Evolutionary conservation across 1,140 invertebrate species (phyloP), one percentile per base, ranked within the genome.

Genomic region (Planococcus citri): DNA sequence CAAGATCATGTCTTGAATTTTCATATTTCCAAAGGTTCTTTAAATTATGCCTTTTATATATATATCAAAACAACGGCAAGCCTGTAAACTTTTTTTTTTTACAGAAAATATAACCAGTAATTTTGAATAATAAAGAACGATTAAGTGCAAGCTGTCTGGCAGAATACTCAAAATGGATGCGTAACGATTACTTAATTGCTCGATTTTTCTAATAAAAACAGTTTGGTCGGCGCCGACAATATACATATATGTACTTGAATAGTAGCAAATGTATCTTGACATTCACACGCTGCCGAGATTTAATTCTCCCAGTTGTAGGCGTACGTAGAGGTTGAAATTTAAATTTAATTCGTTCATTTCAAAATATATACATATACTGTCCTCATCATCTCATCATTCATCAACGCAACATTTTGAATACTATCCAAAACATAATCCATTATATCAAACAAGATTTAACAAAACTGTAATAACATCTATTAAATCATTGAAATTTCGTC

Each of bases 371-470:
- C n/a, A n/a, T n/a, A n/a, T n/a, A n/a, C n/a, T 25, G 17, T 64
- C 21, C 60, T 27, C 60, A 64, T 64, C 60, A 27, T 64, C 60
- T 64, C 60, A 64, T 64, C 60, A 64, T 64, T 64, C 60, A 64
- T 64, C 60, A 27, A 21, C 60, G 9, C 60, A 14, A 64, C 25
- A 27, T 64, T 64, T 64, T 64, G 60, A 64, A 64, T 24, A 17
- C 20, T 17, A 64, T 64, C 60, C 60, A 64, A 25, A 64, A 64
- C 25, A 21, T 64, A 25, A 64, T 25, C 60, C 60, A 64, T 64
- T 64, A 64, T 64, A 64, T 64, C 60, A 64, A 64, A 64, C 60
- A 64, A 64, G 60, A 64, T 64, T 20, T 64, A 64, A 64, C 60
- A 64, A 64, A 64, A 64, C 60, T 64, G 60, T 64, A 64, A 64